Base-by-base conservation (phyloP, 2,113 vertebrate genomes). In the Coturnix japonica region DNA sequence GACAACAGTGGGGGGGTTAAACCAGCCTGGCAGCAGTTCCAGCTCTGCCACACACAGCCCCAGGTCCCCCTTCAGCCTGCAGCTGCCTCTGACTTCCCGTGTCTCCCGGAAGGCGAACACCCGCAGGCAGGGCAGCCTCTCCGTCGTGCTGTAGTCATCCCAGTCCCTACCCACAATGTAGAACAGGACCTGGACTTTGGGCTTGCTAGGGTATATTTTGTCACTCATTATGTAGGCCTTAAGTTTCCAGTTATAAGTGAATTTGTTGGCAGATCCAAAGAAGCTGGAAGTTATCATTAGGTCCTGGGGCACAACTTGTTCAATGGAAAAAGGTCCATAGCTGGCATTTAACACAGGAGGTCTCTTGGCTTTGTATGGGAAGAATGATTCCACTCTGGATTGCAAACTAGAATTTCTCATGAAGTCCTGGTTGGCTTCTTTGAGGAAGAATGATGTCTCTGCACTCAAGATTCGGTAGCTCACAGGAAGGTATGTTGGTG, bases 61-160 rank as follows among this genome's bases (percentile, higher is more conserved):
- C 94, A 99, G 96, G 43, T 97, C 97, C 13, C 98, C 98, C 4
- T 90, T 69, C 18, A 99, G 96, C 47, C 97, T 96, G 97, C 99
- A 99, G 93, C 97, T 97, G 73, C 98, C 98, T 8, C 98, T 97
- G 30, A 99, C 98, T 82, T 99, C 98, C 92, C 98, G 97, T 1
- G 99, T 99, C 95, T 99, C 99, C 7, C 98, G 98, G 85, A 99
- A 99, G 35, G 98, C 99, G 12, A 98, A 99, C 90, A 99, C 97
- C 23, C 98, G 97, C 82, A 99, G 98, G 84, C 99, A 99, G 66
- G 99, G 99, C 92, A 99, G 97, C 87, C 94, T 97, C 78, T 99
- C 97, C 0, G 92, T 92, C 5, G 97, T 91, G 19, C 97, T 97
- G 21, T 97, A 97, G 89, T 98, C 98, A 4, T 98, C 99, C 99